phyloP scores from a whole-genome alignment of 2,113 vertebrate species.

The Oreamnos americanus region DNA sequence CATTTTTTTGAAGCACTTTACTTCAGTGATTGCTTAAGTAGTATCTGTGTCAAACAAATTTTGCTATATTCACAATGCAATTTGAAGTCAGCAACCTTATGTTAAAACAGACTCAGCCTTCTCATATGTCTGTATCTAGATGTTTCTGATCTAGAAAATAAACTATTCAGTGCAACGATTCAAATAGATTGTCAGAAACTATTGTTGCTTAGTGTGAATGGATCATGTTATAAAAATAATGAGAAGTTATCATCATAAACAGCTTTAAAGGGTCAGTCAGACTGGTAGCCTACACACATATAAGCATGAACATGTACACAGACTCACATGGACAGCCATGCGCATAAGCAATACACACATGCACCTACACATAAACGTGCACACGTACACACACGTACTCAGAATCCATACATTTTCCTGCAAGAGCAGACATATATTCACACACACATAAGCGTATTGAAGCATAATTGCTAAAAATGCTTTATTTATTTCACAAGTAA shows the following conservation, averaged over 20 bases:
- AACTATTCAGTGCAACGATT: constrained; percentile 29
- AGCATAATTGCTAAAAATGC: not conserved
- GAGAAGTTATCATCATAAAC: not conserved
- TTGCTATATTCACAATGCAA: constrained; percentile 52
- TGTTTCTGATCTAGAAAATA: constrained; percentile 44
- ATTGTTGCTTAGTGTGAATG: constrained; percentile 16
- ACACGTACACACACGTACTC: not conserved
- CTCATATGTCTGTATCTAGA: not conserved
- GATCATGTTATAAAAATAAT: not conserved
- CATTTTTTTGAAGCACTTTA: not conserved
- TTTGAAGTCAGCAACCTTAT: constrained; percentile 12
- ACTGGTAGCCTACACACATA: not conserved
- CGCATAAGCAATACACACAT: not conserved
- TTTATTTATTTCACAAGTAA: not conserved
- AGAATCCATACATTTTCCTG: not conserved
- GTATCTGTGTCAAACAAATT: not conserved
- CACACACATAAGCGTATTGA: not conserved
- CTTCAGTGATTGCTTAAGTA: not conserved
- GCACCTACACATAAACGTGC: not conserved
- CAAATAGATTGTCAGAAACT: not conserved
- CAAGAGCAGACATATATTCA: not conserved
- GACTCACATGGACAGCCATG: rapidly evolving
- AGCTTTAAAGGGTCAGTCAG: not conserved
- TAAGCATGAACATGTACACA: not conserved
- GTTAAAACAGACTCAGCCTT: not conserved